Evolutionary conservation across 2,888 invertebrate species (phyloP), one percentile per base, ranked within the genome.

Genomic region (Petrolisthes cinctipes): DNA sequence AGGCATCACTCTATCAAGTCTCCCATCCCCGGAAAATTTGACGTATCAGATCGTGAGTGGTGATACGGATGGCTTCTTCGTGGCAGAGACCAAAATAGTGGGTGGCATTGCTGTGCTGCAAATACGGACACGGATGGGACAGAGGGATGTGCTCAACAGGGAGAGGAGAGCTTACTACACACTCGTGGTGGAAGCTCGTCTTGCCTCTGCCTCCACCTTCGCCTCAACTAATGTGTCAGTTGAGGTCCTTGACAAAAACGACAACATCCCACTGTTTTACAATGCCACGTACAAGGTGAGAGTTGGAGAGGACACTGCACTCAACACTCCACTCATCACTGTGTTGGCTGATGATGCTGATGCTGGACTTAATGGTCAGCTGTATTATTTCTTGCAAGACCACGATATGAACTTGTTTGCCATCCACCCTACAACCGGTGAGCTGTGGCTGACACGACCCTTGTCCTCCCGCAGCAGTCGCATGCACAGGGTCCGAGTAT

Each of bases 71-170:
- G 96, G 96, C 92, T 96, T 98, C 92, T 99, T 99, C 94, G 97
- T 97, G 93, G 97, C 97, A 9, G 98, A 98, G 93, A 96, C 97
- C 91, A 95, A 96, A 89, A 94, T 95, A 89, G 96, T 99, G 85
- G 99, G 99, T 71, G 98, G 99, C 93, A 98, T 98, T 94, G 97
- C 97, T 93, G 99, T 99, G 93, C 94, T 99, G 85, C 94, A 96
- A 86, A 95, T 99, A 89, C 95, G 98, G 92, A 98, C 97, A 91
- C 95, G 97, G 92, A 97, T 98, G 89, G 97, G 96, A 76, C 95
- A 95, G 92, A 95, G 96, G 91, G 96, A 97, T 92, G 97, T 98
- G 91, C 94, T 99, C 89, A 99, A 99, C 93, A 95, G 99, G 90
- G 99, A 99, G 93, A 95, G 98, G 85, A 95, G 96, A 91, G 97